Conservation (phyloP, 2,113 vertebrate species). For the Caracal caracal region DNA sequence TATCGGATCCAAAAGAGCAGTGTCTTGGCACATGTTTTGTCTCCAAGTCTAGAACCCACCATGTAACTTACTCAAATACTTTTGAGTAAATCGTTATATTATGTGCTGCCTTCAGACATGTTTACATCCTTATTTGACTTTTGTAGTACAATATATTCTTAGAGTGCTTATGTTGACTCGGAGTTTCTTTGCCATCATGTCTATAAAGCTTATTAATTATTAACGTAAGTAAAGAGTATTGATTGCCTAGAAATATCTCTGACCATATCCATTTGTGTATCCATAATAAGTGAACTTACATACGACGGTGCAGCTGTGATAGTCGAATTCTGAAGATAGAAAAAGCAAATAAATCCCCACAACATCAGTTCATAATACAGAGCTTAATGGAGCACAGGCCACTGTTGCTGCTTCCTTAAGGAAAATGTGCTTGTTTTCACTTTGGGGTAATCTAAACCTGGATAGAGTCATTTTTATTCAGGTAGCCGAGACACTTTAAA, state of each 20-base stretch:
- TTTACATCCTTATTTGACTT: background rate
- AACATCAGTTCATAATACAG: background rate
- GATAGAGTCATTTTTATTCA: conserved; percentile 3
- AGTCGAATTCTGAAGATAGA: background rate
- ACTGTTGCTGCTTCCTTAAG: background rate
- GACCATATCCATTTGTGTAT: conserved; percentile 48
- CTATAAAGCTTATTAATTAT: conserved; percentile 50
- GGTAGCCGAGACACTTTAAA: background rate
- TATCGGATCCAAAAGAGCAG: rapidly evolving
- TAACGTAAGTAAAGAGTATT: conserved; percentile 54
- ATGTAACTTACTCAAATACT: background rate
- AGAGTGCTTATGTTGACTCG: background rate
- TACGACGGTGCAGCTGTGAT: background rate
- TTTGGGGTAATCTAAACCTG: background rate
- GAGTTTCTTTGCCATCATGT: background rate
- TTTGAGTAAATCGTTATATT: background rate
- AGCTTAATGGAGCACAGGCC: background rate
- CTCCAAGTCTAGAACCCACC: background rate
- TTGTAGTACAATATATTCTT: background rate
- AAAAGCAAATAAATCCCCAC: background rate
- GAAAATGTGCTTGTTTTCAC: background rate
- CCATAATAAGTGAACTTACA: background rate
- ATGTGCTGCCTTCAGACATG: background rate
- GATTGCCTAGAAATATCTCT: conserved; percentile 48
- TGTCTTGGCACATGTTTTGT: rapidly evolving